A percentile compares a stretch with the other conserved stretches of the same genome.
These are phyloP conservation scores for Brenthis ino DNA, from an alignment of 2,888 invertebrate genomes.

Conservation along the genomic window DNA sequence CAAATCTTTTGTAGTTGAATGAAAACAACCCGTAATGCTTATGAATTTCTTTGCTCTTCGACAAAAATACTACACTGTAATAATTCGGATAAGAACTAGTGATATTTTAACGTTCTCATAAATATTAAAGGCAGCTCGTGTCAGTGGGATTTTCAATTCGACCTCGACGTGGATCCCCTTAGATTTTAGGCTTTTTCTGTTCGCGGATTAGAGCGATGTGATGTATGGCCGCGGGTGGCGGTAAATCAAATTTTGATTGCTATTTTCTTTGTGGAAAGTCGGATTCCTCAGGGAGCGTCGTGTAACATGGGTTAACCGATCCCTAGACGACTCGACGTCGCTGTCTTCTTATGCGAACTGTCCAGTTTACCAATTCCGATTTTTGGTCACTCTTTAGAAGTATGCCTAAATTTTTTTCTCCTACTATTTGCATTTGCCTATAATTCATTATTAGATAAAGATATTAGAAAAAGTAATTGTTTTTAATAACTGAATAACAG, in stretches of 20 bases:
- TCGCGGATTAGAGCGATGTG: slow-evolving; percentile 77
- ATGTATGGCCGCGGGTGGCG: slow-evolving; percentile 79
- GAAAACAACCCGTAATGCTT: no score
- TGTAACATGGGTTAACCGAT: slow-evolving; percentile 77
- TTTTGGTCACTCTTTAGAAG: slow-evolving; percentile 35
- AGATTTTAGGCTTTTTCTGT: slow-evolving; percentile 75
- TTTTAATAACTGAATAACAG: no score
- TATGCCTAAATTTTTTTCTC: background rate
- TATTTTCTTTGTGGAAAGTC: slow-evolving; percentile 81
- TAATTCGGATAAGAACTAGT: background rate
- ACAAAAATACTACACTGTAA: background rate
- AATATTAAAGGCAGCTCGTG: slow-evolving; percentile 72
- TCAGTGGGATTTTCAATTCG: slow-evolving; percentile 77
- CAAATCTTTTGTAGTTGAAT: no score
- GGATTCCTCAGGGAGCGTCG: slow-evolving; percentile 67
- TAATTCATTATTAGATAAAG: background rate
- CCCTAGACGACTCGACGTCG: slow-evolving; percentile 64
- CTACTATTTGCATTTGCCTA: background rate
- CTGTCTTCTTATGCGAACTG: slow-evolving; percentile 61
- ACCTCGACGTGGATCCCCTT: slow-evolving; percentile 69
- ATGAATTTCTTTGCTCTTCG: background rate
- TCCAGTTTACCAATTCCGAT: slow-evolving; percentile 60
- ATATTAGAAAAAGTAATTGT: no score
- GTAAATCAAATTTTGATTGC: slow-evolving; percentile 83
- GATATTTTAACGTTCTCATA: slow-evolving; percentile 67